A percentile compares a stretch with the other conserved stretches of the same genome.
Conservation (phyloP, 2,888 invertebrate genomes). For the Copidosoma aretas region DNA sequence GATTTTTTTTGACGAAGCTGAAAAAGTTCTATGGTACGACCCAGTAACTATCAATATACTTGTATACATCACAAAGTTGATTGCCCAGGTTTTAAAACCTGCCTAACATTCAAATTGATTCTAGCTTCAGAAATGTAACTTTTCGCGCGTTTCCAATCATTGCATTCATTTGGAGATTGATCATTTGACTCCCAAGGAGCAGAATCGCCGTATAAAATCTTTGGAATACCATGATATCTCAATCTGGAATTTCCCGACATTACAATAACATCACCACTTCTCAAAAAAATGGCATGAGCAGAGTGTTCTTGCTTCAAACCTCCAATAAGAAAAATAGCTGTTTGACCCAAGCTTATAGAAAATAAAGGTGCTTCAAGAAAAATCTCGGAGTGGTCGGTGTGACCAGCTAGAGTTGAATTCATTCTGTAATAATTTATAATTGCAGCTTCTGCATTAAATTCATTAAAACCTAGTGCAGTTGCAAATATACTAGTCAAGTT, state of each 20-base stretch:
- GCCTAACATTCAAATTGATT: conserved; percentile 93
- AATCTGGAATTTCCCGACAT: conserved; percentile 87
- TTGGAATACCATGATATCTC: conserved; percentile 93
- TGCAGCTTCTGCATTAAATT: conserved; percentile 86
- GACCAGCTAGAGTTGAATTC: conserved; percentile 90
- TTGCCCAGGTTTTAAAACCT: conserved; percentile 77
- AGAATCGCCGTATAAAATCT: conserved; percentile 69
- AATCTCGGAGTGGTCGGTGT: conserved; percentile 92
- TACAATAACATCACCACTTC: conserved; percentile 89
- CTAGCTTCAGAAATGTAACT: conserved; percentile 67
- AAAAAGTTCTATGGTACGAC: too few relatives aligned
- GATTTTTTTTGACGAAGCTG: too few relatives aligned
- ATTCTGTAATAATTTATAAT: conserved; percentile 96
- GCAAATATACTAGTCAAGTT: conserved; percentile 73
- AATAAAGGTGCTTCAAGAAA: conserved; percentile 87
- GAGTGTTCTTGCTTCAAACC: conserved; percentile 73
- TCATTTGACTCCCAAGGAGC: conserved; percentile 63
- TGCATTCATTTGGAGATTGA: conserved; percentile 21
- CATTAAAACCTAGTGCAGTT: conserved; percentile 65
- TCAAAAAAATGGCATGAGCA: conserved; percentile 76
- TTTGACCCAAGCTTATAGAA: conserved; percentile 95
- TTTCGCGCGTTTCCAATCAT: conserved; percentile 52
- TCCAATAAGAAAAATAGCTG: conserved; percentile 92
- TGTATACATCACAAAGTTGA: conserved; percentile 8
- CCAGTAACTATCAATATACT: too few relatives aligned